Base-by-base conservation (phyloP, 2,888 invertebrate species). In the Lacanobia wlatinum region DNA sequence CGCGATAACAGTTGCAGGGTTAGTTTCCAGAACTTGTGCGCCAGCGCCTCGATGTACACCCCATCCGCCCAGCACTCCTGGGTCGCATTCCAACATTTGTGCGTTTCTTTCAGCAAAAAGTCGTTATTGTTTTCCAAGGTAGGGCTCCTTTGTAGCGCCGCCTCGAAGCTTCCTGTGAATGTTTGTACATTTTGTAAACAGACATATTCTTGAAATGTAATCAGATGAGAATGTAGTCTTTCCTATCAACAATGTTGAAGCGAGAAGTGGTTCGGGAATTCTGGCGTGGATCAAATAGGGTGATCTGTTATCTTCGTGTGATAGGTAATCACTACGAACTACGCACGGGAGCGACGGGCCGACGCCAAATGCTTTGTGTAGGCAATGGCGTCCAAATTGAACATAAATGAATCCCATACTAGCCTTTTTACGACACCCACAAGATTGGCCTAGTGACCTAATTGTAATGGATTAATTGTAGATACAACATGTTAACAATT, bases 21-120 rank as follows among this genome's bases (percentile, higher is more conserved):
- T 10, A 99, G 96, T 93, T 98, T 99, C 97, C 98, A 98, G 94
- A 99, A 99, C 90, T 98, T 98, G 89, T 98, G 98, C 69, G 97
- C 97, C 1, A 98, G 95, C 72, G 98, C 97, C 38, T 97, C 96
- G 65, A 99, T 97, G 92, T 97, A 99, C 10, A 99, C 97, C 46
- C 98, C 98, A 23, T 97, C 97, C 2, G 97, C 96, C 98, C 99
- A 99, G 91, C 98, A 98, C 59, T 93, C 91, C 50, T 92, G 91
- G 21, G 96, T 80, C 6, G 95, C 92, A 59, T 90, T 91, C 96
- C 96, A 97, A 83, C 97, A 96, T 61, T 89, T 92, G 59, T 92
- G 80, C n/a, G 96, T 96, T 76, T 96, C 94, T 85, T 92, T 95
- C 68, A 97, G 89, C 78, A 94, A 90, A 84, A 96, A 96, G 9